Base-by-base conservation (phyloP, 1,140 invertebrate genomes). In the Teleogryllus occipitalis region DNA sequence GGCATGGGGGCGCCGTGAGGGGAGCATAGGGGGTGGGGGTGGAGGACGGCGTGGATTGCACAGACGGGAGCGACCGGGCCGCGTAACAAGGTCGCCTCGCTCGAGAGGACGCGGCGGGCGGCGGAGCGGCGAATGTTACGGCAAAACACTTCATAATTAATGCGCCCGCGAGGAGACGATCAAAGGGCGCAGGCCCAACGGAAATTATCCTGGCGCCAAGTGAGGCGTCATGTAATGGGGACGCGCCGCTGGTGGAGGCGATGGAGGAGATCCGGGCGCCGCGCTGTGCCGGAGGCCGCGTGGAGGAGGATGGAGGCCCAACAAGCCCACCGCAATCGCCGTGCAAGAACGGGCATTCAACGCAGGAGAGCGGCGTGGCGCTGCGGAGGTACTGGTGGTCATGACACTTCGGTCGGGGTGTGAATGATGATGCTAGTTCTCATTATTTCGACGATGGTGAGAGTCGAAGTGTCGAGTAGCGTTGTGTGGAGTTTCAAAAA, bases 191-290 rank as follows among this genome's bases (percentile, higher is more conserved):
- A 7, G 54, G 18, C 54, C 54, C 54, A 10, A 65, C 54, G 54
- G 54, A 65, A 65, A 65, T 65, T 65, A 65, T 65, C 54, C 54
- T 65, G 54, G 54, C 54, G 54, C 54, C 54, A 65, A 65, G 54
- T 65, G 54, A 65, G 54, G 54, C 54, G 18, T 14, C 10, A 18
- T 18, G 54, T 65, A 65, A 65, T 65, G 54, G 10, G 54, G 3
- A 14, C 54, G 49, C 49, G 49, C 8, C 49, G 54, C 10, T 18
- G 54, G 18, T 65, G 54, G 18, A 10, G 54, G 18, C 54, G 18
- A 65, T 10, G 54, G 54, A 65, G 54, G 54, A 65, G 54, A 65
- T 18, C 27, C 5, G 27, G 27, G 27, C 27, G 27, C 27, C 1
- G 27, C 27, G 27, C 27, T 18, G 54, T 65, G 10, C 54, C 54